These are phyloP conservation scores for Geococcyx californianus DNA, from an alignment of 2,113 vertebrate genomes.

Conservation along the genomic window DNA sequence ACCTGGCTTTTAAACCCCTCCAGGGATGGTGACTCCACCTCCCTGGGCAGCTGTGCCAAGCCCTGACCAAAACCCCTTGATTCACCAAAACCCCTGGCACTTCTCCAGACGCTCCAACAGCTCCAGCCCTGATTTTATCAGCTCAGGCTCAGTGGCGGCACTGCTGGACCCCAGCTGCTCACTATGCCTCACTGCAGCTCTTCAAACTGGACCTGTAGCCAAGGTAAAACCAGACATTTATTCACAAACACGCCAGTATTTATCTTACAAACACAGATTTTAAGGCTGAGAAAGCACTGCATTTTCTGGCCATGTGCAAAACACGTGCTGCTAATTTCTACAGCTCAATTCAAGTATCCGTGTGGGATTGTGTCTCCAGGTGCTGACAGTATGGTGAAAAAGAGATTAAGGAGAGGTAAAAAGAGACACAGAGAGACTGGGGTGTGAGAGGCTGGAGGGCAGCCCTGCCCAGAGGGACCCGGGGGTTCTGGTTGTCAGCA, in stretches of 20 bases:
- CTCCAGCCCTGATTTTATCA: neutral
- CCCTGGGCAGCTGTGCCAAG: no score
- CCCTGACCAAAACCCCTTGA: no score
- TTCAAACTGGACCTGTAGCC: neutral
- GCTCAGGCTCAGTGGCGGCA: neutral
- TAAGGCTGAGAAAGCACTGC: neutral
- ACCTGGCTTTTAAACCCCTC: no score
- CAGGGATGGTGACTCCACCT: no score
- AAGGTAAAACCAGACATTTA: fast-evolving
- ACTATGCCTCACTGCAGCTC: neutral
- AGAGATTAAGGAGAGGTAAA: neutral
- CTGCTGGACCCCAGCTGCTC: neutral
- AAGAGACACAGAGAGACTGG: no score
- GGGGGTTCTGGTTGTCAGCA: no score
- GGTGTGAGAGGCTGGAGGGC: no score
- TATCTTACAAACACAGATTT: neutral
- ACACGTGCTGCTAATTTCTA: neutral
- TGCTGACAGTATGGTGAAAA: neutral
- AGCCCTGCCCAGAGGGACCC: no score
- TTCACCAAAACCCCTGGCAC: neutral
- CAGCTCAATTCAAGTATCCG: fast-evolving
- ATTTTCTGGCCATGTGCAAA: neutral
- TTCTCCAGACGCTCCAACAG: neutral
- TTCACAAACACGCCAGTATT: neutral
- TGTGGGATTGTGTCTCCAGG: neutral